Percentiles rank a stretch among this genome's conserved stretches.
Conservation (phyloP, 2,888 invertebrate genomes). For the Scrobipalpa atriplicella region DNA sequence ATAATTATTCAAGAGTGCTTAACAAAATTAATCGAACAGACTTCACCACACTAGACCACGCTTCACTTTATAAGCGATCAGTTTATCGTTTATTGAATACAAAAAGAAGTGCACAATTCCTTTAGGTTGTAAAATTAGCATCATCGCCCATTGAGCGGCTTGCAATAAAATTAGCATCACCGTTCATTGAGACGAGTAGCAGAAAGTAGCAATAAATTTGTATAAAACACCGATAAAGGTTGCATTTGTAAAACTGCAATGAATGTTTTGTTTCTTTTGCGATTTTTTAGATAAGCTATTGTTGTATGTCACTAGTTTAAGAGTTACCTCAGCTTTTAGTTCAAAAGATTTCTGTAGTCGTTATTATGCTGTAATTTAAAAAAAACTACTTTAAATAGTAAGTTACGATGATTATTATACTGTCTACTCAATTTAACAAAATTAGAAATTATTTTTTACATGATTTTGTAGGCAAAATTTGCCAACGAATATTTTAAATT, state of each 20-base stretch:
- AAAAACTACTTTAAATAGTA: too few species aligned
- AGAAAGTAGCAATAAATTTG: slow-evolving; percentile 29
- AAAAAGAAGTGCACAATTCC: slow-evolving; percentile 14
- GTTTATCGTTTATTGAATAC: not conserved
- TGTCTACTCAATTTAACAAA: too few species aligned
- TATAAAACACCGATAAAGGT: slow-evolving; percentile 46
- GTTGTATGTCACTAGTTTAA: too few species aligned
- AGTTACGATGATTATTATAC: too few species aligned
- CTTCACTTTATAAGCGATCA: not conserved
- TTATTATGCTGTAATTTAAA: too few species aligned
- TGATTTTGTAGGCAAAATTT: too few species aligned
- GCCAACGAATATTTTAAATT: too few species aligned
- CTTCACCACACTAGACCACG: not conserved
- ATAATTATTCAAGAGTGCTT: too few species aligned
- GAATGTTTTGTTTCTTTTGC: slow-evolving; percentile 38
- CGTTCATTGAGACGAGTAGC: slow-evolving; percentile 28
- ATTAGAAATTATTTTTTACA: too few species aligned
- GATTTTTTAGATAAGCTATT: not conserved
- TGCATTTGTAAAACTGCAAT: slow-evolving; percentile 53
- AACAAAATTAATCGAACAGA: too few species aligned
- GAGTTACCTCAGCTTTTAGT: too few species aligned
- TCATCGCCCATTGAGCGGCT: slow-evolving; percentile 29
- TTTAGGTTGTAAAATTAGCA: slow-evolving; percentile 32
- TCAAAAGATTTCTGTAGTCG: too few species aligned
- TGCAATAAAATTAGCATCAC: slow-evolving; percentile 30